Base-by-base conservation (phyloP, 2,888 invertebrate species). In the Teinopalpus imperialis region DNA sequence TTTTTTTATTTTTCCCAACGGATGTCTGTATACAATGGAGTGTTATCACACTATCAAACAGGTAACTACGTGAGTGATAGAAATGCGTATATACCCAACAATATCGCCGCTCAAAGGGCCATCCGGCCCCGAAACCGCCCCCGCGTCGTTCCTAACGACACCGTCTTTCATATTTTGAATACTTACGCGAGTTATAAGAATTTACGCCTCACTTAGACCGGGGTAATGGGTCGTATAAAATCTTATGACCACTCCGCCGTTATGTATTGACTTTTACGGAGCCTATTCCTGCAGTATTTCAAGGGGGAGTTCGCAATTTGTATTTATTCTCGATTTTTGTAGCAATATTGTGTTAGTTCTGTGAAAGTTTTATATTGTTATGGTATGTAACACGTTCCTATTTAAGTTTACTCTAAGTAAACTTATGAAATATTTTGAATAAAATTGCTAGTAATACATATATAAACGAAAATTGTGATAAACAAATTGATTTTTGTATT, bases 101-200 rank as follows among this genome's bases (percentile, higher is more conserved):
- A 31, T 24, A 31, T 23, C 13, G 9, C 30, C 7, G 23, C 9
- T 10, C 14, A 41, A 10, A 27, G 39, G n/a, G 18, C 39, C 32
- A 8, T 39, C 21, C 39, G 32, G 8, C 27, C 32, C 14, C 7
- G 32, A 3, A 8, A 2, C 39, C 32, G 46, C 49, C 42, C 51
- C 66, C 63, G 62, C 65, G 66, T 64, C 65, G 61, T 72, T 74
- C 52, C 44, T 57, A 60, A 60, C 61, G 61, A 59, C 75, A 64
- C 68, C 72, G 76, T 82, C 81, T 81, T 77, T 79, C 85, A 81
- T 85, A 80, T 85, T 87, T 87, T 81, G 83, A 83, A 85, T 86
- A 77, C 79, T 78, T 74, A 73, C 73, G 66, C 72, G 73, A 75
- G 85, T 87, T 88, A 87, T 87, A 87, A 86, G 86, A 88, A 87